Conservation (phyloP, 35 echinoderm and acorn worm genomes). For the Eucidaris tribuloides region DNA sequence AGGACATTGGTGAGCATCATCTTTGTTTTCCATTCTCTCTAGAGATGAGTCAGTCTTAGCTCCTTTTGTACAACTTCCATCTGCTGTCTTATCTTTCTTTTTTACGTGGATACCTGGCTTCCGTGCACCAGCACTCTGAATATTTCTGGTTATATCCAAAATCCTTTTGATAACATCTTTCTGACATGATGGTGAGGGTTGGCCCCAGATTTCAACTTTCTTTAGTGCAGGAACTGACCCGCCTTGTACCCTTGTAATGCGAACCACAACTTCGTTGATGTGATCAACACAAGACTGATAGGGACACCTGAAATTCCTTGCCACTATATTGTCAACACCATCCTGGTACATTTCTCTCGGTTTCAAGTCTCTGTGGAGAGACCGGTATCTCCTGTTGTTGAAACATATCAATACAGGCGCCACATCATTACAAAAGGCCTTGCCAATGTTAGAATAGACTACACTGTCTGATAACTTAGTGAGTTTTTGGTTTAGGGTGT, state of each 20-base stretch:
- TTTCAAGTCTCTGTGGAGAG: background rate
- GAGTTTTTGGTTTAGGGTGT: too few species aligned
- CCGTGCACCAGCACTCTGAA: constrained; percentile 13
- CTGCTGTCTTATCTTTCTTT: background rate
- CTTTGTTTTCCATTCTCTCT: background rate
- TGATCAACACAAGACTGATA: constrained; percentile 8
- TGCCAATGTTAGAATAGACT: background rate
- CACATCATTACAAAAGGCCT: background rate
- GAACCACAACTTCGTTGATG: constrained; percentile 62
- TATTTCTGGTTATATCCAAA: background rate
- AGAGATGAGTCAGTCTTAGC: background rate
- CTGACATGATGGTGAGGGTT: constrained; percentile 56
- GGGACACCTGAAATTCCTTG: background rate
- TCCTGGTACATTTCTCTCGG: background rate
- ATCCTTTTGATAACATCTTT: constrained; percentile 11
- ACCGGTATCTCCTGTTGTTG: background rate
- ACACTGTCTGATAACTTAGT: too few species aligned
- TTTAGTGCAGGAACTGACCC: constrained; percentile 59
- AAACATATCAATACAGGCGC: background rate
- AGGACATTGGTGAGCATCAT: constrained; percentile 16
- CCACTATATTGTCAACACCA: background rate
- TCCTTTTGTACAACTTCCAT: background rate
- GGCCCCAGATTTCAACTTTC: constrained; percentile 76
- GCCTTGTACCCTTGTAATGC: constrained; percentile 51
- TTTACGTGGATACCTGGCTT: background rate